Percentiles rank a stretch among this genome's conserved stretches.
Evolutionary conservation across 2,888 invertebrate genomes (phyloP).

Genomic region (Eupithecia exiguata): DNA sequence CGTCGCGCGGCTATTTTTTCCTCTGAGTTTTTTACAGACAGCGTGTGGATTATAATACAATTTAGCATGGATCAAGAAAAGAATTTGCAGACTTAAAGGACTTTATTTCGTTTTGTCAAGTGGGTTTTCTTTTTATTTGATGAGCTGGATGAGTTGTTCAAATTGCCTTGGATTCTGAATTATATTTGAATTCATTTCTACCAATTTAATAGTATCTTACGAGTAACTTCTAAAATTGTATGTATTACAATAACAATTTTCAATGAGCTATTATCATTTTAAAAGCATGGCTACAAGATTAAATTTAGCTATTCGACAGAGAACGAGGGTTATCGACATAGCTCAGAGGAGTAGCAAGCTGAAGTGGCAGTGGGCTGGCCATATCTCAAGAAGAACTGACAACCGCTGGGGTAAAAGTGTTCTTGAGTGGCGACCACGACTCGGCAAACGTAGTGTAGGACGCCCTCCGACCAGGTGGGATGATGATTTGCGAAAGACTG

Average conservation of each 20-base stretch:
- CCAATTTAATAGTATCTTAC: neutral
- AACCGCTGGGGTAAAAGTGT: too few relatives aligned
- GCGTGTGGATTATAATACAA: conserved; percentile 38
- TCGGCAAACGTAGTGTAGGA: too few relatives aligned
- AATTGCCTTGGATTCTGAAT: conserved; percentile 19
- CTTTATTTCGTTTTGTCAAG: conserved; percentile 36
- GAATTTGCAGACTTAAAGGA: conserved; percentile 32
- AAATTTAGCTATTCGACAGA: too few relatives aligned
- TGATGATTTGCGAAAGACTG: too few relatives aligned
- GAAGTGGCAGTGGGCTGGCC: too few relatives aligned
- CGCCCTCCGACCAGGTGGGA: too few relatives aligned
- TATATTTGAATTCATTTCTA: conserved; percentile 9
- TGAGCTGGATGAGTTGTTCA: conserved; percentile 24
- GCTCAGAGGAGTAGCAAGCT: too few relatives aligned
- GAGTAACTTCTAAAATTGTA: neutral
- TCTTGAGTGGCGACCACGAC: too few relatives aligned
- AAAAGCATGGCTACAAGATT: neutral
- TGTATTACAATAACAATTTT: neutral
- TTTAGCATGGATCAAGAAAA: conserved; percentile 32
- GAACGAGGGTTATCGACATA: too few relatives aligned
- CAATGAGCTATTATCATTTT: neutral
- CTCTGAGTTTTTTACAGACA: conserved; percentile 36
- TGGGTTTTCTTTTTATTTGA: conserved; percentile 26
- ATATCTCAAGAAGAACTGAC: too few relatives aligned
- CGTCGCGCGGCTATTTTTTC: conserved; percentile 42